Base-by-base conservation (phyloP, 2,888 invertebrate species). In the Ornithoptera priamus region DNA sequence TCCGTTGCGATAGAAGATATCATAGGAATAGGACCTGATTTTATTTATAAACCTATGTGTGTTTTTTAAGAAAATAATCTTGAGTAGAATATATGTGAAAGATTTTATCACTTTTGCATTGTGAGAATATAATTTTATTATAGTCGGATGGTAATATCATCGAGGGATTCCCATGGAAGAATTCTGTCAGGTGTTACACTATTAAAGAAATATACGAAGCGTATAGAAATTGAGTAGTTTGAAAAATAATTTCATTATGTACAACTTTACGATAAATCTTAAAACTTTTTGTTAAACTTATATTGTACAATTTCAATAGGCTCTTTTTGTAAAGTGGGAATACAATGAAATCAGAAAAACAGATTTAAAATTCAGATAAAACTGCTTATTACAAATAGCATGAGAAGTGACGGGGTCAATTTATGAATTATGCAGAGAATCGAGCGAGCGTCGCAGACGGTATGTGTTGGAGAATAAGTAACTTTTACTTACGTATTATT, bases 381-480 rank as follows among this genome's bases (percentile, higher is more conserved):
- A 81, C 73, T 69, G 79, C 78, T 79, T 77, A 80, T 77, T 78
- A 75, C 73, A 69, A 76, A 75, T 73, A 72, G 72, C 74, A 78
- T 75, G 72, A 78, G 74, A 76, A 77, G 75, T 78, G 75, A 80
- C 79, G 79, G 80, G 78, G 78, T 78, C 81, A 80, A 85, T 85
- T 85, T 82, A 88, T 90, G 87, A 87, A 89, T 92, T 83, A 92
- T 92, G 85, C 85, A 91, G 83, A 80, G 81, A 78, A 78, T 79
- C 76, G 69, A 80, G 77, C 77, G 69, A 80, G 77, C 77, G 76
- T 72, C 74, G 74, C 72, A 75, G 76, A 75, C 81, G 79, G 77
- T 80, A 76, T 74, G 75, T 76, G 71, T 77, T 83, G 88, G 81
- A 83, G 88, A 81, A 89, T 89, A 82, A 86, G 85, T 88, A 88